Evolutionary conservation across 2,888 invertebrate species (phyloP).

Genomic region (Ochropleura leucogaster): DNA sequence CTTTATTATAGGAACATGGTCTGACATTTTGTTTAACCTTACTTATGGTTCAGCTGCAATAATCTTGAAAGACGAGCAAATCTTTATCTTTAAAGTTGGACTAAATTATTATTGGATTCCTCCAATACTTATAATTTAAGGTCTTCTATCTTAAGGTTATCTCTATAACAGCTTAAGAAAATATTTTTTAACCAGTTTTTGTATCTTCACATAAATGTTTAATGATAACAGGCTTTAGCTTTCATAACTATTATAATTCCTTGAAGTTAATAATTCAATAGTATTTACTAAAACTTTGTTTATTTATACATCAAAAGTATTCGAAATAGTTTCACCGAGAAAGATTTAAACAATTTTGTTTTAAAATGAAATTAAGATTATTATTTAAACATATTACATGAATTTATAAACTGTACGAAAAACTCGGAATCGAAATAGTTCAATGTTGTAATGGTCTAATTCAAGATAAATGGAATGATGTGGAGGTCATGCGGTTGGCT

Average conservation of each 20-base stretch:
- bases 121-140: too few relatives aligned
- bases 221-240: constrained; percentile 3
- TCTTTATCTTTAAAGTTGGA: constrained; percentile 9
- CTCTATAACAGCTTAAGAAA: neutral
- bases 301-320: constrained; percentile 62
- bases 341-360: constrained; percentile 73
- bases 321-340: constrained; percentile 64
- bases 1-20: constrained; percentile 18
- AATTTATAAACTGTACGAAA: constrained; percentile 82
- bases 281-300: constrained; percentile 37
- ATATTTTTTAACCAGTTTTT: neutral
- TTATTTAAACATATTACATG: constrained; percentile 74
- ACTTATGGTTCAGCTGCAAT: constrained; percentile 23
- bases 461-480: constrained; percentile 84
- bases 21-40: constrained; percentile 33
- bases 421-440: constrained; percentile 79
- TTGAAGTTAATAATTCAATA: constrained; percentile 19
- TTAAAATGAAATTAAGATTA: constrained; percentile 76
- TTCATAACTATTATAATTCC: neutral
- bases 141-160: too few relatives aligned
- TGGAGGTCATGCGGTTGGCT: constrained; percentile 78
- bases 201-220: neutral
- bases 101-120: neutral
- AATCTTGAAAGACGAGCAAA: constrained; percentile 26
- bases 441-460: constrained; percentile 86